A percentile compares a stretch with the other conserved stretches of the same genome.
phyloP scores from a whole-genome alignment of 2,888 invertebrate species.

The Ornithoptera alexandrae region DNA sequence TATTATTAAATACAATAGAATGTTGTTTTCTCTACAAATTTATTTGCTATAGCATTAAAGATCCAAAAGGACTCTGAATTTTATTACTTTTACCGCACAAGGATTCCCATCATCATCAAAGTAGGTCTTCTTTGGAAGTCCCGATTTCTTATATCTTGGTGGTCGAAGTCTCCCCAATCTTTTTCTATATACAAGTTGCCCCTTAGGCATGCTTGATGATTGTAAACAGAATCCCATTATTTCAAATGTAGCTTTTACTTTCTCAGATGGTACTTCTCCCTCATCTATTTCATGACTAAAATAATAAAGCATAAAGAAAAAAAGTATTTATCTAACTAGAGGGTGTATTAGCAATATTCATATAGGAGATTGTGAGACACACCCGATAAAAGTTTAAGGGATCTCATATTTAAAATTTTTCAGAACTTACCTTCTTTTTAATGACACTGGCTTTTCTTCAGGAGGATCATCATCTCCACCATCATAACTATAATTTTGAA shows the following conservation, averaged over 20 bases:
- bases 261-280: conserved; percentile 74
- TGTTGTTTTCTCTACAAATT: no score
- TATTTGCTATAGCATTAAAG: no score
- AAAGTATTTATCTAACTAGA: not conserved
- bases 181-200: conserved; percentile 83
- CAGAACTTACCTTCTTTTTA: conserved; percentile 74
- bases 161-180: conserved; percentile 79
- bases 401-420: not conserved
- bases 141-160: conserved; percentile 59
- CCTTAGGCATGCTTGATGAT: conserved; percentile 62
- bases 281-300: conserved; percentile 77
- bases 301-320: not conserved
- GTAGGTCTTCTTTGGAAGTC: conserved; percentile 77
- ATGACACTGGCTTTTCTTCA: conserved; percentile 70
- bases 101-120: conserved; percentile 85
- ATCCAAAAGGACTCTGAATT: no score
- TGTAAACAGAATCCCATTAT: conserved; percentile 80
- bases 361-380: no score
- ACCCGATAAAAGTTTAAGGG: not conserved
- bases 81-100: conserved; percentile 43
- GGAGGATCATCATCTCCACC: conserved; percentile 76
- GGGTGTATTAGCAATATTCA: not conserved
- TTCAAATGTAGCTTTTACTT: conserved; percentile 82
- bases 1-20: no score
- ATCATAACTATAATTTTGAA: conserved; percentile 48